A percentile compares a stretch with the other conserved stretches of the same genome.
These are phyloP conservation scores for Drosophila santomea DNA, from an alignment of 1,140 invertebrate genomes.

Conservation along the genomic window DNA sequence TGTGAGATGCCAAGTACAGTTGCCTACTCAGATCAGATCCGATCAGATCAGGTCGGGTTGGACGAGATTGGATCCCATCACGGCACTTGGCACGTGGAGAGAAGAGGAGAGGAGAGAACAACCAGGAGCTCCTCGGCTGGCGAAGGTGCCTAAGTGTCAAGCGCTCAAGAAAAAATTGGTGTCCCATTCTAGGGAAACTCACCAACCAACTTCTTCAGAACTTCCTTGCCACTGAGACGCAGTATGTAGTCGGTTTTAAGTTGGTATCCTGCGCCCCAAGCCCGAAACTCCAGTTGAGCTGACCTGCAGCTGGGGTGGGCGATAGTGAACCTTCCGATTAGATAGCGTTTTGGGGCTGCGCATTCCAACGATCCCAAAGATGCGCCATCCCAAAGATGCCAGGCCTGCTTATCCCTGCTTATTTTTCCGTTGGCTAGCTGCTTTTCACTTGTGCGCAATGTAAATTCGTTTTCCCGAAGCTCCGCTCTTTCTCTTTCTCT, in stretches of 20 bases:
- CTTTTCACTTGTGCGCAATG: slow-evolving; percentile 29
- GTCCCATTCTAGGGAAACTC: too few relatives aligned
- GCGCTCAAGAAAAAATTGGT: too few relatives aligned
- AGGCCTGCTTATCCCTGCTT: not conserved
- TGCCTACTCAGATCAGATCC: slow-evolving; percentile 43
- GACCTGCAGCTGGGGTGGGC: too few relatives aligned
- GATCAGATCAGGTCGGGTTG: slow-evolving; percentile 1
- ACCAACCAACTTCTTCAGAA: too few relatives aligned
- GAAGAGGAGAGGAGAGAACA: too few relatives aligned
- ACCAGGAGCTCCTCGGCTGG: not conserved
- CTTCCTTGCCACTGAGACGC: too few relatives aligned
- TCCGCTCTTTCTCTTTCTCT: slow-evolving; percentile 57
- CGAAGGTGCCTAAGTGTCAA: not conserved
- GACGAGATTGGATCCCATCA: slow-evolving; percentile 1
- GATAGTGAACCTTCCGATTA: too few relatives aligned
- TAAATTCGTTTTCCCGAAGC: slow-evolving; percentile 60
- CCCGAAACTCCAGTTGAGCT: too few relatives aligned
- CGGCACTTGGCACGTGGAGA: too few relatives aligned
- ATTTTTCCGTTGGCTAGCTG: slow-evolving; percentile 13
- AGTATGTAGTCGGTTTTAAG: too few relatives aligned
- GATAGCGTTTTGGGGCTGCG: too few relatives aligned
- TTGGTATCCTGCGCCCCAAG: too few relatives aligned
- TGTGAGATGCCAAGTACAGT: slow-evolving; percentile 71
- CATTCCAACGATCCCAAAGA: not conserved
- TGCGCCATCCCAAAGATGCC: not conserved